Evolutionary conservation across 2,797 vertebrate species (phyloP), one percentile per base, ranked within the genome.

Genomic region (Hypotaenidia philippensis): DNA sequence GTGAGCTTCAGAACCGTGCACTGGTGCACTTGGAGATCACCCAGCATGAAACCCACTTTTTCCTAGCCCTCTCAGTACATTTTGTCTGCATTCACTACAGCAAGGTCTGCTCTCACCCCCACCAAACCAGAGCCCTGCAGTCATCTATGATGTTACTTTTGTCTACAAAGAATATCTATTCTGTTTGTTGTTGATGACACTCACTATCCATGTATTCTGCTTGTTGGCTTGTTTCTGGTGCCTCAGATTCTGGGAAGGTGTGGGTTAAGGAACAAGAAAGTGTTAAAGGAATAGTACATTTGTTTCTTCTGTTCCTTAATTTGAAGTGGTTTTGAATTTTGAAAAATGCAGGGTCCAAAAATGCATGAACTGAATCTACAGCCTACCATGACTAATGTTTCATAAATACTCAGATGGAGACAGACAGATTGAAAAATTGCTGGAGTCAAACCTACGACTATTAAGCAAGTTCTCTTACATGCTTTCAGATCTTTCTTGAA

Each of bases 391-490:
- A 69, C 22, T 79, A 56, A 59, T 66, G 9, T 45, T 82, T 92
- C 74, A 57, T 70, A 89, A 94, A 78, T 70, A 77, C n/a, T 78
- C 47, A 50, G 65, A 74, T 52, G 57, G 49, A 94, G 66, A 56
- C 25, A 91, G 78, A 75, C 56, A 63, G 69, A 64, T 25, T 74
- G 60, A 92, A 95, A 96, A 88, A 79, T 38, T 53, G 10, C 40
- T 79, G 19, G 29, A 88, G 49, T 87, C 89, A 93, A 92, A 86
- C 23, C 26, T 83, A 32, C 0, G 9, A 34, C 49, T 71, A 13
- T 87, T 66, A 76, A 65, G 15, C 4, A 81, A 71, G 36, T 66
- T 92, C 55, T 82, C 25, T 83, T 84, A 31, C 31, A 63, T 0
- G 10, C 3, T 76, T 13, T 88, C 20, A 15, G 9, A 49, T 77